phyloP scores from a whole-genome alignment of 2,888 invertebrate species.

The Romanomermis culicivorax region DNA sequence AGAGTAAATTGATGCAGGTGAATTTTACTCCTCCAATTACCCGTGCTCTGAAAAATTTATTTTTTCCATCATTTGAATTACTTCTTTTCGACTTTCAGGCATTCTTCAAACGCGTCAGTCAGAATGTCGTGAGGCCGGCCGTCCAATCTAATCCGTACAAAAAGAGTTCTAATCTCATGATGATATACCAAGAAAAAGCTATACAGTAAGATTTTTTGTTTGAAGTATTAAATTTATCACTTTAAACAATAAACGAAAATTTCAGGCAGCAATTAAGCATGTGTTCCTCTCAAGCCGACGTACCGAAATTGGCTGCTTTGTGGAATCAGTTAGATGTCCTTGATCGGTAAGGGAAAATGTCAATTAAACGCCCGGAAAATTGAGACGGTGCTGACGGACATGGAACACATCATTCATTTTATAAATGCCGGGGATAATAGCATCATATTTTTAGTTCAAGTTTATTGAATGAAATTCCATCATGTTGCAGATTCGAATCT shows the following conservation, averaged over 20 bases:
- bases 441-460: neutral
- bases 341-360: neutral
- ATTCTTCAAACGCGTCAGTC: constrained; percentile 1
- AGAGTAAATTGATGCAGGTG: too few relatives aligned
- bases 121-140: constrained; percentile 1
- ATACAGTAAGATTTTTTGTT: neutral
- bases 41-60: too few relatives aligned
- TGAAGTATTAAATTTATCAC: neutral
- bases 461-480: too few relatives aligned
- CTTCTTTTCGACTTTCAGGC: neutral
- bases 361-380: too few relatives aligned
- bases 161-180: neutral
- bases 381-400: too few relatives aligned
- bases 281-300: neutral
- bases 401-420: too few relatives aligned
- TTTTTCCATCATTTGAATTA: too few relatives aligned
- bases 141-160: neutral
- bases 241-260: neutral
- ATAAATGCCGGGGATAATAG: too few relatives aligned
- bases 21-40: too few relatives aligned
- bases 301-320: neutral
- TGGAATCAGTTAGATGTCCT: neutral
- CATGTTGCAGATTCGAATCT: too few relatives aligned
- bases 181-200: neutral
- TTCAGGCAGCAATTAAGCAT: neutral